These are phyloP conservation scores for Nebria brevicollis DNA, from an alignment of 2,888 invertebrate species.

Conservation along the genomic window DNA sequence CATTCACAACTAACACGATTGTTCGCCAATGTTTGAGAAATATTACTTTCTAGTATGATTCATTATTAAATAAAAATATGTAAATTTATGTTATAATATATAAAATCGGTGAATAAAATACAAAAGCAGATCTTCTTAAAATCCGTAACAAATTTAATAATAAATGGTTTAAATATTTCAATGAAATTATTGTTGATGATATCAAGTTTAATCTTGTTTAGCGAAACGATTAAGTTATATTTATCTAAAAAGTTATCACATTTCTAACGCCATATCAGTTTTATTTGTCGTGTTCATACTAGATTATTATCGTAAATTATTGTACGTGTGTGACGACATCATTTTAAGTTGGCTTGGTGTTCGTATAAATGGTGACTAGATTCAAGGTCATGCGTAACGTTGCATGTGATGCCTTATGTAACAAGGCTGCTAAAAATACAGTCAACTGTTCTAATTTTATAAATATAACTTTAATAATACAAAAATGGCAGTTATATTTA, in stretches of 20 bases:
- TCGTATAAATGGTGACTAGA: not conserved
- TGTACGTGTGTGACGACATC: conserved; percentile 19
- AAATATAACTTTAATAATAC: no score
- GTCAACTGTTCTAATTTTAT: not conserved
- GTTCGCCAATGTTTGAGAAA: not conserved
- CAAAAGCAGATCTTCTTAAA: no score
- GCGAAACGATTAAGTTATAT: not conserved
- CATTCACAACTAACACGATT: not conserved
- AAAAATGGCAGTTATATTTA: no score
- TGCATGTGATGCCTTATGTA: conserved; percentile 39
- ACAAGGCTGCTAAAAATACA: conserved; percentile 31
- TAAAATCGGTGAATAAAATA: not conserved
- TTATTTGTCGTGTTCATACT: not conserved
- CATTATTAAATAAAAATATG: not conserved
- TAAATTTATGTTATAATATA: not conserved
- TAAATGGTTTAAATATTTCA: not conserved
- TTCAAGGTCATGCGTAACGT: conserved; percentile 34
- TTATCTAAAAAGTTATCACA: not conserved
- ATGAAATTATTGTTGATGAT: not conserved
- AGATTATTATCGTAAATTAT: not conserved
- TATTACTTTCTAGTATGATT: not conserved
- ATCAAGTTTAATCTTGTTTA: not conserved
- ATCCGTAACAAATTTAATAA: no score
- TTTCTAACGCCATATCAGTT: not conserved
- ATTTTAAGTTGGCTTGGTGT: not conserved